phyloP scores from a whole-genome alignment of 2,113 vertebrate genomes.

The Eira barbara region DNA sequence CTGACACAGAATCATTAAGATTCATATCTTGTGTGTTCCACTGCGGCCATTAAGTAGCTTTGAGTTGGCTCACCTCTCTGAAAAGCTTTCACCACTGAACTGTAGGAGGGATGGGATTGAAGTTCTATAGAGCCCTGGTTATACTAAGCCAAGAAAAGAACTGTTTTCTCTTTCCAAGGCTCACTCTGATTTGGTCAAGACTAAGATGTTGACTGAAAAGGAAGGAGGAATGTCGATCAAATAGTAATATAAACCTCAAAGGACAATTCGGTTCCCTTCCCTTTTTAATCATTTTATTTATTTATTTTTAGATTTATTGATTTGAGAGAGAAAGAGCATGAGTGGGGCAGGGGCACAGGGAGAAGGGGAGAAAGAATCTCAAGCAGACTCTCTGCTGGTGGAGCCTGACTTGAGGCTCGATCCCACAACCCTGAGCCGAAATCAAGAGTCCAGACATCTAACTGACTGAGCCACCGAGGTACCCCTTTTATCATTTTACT shows the following conservation, averaged over 20 bases:
- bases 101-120: background rate
- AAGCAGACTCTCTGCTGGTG: background rate
- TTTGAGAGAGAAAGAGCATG: background rate
- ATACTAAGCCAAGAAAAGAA: slow-evolving; percentile 34
- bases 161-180: background rate
- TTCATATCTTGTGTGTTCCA: background rate
- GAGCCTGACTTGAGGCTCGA: background rate
- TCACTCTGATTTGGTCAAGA: slow-evolving; percentile 37
- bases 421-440: background rate
- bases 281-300: background rate
- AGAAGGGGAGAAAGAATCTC: background rate
- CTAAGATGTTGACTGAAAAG: slow-evolving; percentile 32
- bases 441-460: background rate
- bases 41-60: background rate
- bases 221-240: slow-evolving; percentile 17
- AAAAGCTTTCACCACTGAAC: slow-evolving; percentile 28
- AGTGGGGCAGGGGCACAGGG: background rate
- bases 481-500: slow-evolving; percentile 44
- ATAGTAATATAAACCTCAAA: slow-evolving; percentile 14
- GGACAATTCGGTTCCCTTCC: background rate
- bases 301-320: background rate
- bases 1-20: slow-evolving; percentile 13
- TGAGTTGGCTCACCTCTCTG: slow-evolving; percentile 31
- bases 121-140: background rate
- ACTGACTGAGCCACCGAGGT: background rate